Evolutionary conservation across 2,888 invertebrate species (phyloP).

Genomic region (Encarsia formosa): DNA sequence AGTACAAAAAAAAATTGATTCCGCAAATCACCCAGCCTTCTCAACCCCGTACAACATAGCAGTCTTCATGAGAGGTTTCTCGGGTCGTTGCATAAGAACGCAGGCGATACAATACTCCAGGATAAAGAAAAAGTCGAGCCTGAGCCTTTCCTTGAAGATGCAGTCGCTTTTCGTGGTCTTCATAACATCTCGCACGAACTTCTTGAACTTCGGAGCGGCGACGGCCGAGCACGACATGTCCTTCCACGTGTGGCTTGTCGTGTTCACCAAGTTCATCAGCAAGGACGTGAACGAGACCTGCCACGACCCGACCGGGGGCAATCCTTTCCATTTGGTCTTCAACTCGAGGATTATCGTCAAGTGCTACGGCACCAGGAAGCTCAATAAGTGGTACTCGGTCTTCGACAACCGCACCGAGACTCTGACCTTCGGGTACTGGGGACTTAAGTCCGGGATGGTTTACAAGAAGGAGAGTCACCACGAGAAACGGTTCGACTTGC

Average conservation of each 20-base stretch:
- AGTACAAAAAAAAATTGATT: too few relatives aligned
- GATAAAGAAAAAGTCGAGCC: background rate
- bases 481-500: conserved; percentile 32
- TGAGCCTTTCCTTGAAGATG: conserved; percentile 1
- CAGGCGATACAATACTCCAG: conserved; percentile 14
- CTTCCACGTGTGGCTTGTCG: conserved; percentile 31
- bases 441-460: conserved; percentile 10
- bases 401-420: conserved; percentile 30
- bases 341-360: conserved; percentile 38
- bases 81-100: background rate
- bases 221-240: conserved; percentile 29
- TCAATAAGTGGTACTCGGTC: conserved; percentile 39
- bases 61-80: background rate
- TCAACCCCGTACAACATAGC: background rate
- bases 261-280: conserved; percentile 26
- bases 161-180: conserved; percentile 29
- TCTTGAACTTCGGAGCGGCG: conserved; percentile 18
- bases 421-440: conserved; percentile 33
- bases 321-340: conserved; percentile 34
- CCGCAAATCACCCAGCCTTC: too few relatives aligned
- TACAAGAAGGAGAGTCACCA: conserved; percentile 29
- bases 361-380: conserved; percentile 28
- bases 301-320: conserved; percentile 27
- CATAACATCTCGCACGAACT: conserved; percentile 2
- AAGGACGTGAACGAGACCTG: conserved; percentile 16